Percentiles rank a stretch among this genome's conserved stretches.
These are phyloP conservation scores for Stenotaenia linearis DNA, from an alignment of 2,888 invertebrate species.

Conservation along the genomic window DNA sequence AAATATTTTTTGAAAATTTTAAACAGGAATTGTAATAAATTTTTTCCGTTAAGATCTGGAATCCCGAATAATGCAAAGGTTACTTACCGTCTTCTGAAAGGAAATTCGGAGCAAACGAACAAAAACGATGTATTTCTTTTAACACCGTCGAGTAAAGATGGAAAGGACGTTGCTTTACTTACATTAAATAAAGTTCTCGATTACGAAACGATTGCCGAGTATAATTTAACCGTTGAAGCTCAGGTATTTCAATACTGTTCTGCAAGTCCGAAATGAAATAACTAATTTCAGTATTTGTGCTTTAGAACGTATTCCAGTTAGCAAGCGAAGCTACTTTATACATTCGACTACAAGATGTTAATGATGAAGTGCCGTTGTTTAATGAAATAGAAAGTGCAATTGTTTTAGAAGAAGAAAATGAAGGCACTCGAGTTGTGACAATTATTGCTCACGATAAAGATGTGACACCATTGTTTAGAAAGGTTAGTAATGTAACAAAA, in stretches of 20 bases:
- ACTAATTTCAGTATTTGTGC: neutral
- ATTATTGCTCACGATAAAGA: constrained; percentile 80
- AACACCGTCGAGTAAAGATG: constrained; percentile 52
- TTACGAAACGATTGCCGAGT: constrained; percentile 77
- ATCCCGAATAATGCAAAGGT: neutral
- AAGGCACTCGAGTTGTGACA: constrained; percentile 80
- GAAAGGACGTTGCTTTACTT: constrained; percentile 62
- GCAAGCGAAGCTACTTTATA: constrained; percentile 71
- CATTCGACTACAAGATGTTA: constrained; percentile 77
- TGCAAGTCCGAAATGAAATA: too few relatives aligned
- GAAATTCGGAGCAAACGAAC: constrained; percentile 79
- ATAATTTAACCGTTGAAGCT: constrained; percentile 73
- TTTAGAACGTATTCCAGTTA: constrained; percentile 45
- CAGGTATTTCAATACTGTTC: too few relatives aligned
- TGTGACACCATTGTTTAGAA: constrained; percentile 74
- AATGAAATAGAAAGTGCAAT: constrained; percentile 73
- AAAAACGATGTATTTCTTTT: constrained; percentile 63
- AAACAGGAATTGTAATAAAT: too few relatives aligned
- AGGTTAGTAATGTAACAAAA: too few relatives aligned
- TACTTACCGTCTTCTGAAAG: constrained; percentile 57
- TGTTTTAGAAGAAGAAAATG: constrained; percentile 76
- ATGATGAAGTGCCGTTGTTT: constrained; percentile 82
- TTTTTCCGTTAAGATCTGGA: neutral
- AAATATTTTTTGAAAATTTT: constrained; percentile 38
- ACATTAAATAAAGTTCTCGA: constrained; percentile 71